phyloP scores from a whole-genome alignment of 2,888 invertebrate species.

The Drosophila siamana region DNA sequence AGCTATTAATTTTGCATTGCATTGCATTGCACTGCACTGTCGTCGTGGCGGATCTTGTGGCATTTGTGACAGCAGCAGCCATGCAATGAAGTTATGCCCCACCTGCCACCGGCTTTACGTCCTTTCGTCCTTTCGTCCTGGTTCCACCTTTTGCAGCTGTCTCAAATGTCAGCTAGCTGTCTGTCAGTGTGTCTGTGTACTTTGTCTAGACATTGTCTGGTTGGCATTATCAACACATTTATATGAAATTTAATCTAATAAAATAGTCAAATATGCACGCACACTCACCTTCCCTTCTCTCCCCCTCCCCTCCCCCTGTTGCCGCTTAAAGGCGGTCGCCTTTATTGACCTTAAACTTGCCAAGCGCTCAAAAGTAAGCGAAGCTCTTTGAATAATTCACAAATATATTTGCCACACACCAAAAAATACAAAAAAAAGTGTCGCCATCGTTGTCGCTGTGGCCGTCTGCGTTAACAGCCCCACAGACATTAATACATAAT shows the following conservation, averaged over 20 bases:
- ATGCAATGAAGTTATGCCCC: constrained; percentile 56
- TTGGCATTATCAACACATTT: constrained; percentile 74
- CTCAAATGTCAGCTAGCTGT: constrained; percentile 62
- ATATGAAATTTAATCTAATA: constrained; percentile 72
- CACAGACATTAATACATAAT: constrained; percentile 60
- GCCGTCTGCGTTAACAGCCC: constrained; percentile 31
- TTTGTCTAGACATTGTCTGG: constrained; percentile 71
- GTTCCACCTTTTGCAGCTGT: constrained; percentile 48
- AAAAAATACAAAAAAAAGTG: constrained; percentile 30
- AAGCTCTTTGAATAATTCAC: constrained; percentile 62
- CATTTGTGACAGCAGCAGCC: constrained; percentile 71
- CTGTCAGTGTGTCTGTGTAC: constrained; percentile 44
- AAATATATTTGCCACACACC: constrained; percentile 34
- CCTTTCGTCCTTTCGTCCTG: background rate
- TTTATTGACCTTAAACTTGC: constrained; percentile 59
- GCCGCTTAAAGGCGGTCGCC: constrained; percentile 9
- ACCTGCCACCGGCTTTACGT: constrained; percentile 21
- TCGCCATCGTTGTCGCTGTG: constrained; percentile 13
- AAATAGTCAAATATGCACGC: constrained; percentile 70
- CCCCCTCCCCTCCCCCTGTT: too few species aligned
- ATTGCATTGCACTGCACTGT: too few species aligned
- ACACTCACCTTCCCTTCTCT: too few species aligned
- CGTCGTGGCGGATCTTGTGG: constrained; percentile 70
- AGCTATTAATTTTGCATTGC: constrained; percentile 74
- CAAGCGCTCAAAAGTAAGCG: constrained; percentile 40